Evolutionary conservation across 2,113 vertebrate genomes (phyloP).

Genomic region (Podarcis cretensis): DNA sequence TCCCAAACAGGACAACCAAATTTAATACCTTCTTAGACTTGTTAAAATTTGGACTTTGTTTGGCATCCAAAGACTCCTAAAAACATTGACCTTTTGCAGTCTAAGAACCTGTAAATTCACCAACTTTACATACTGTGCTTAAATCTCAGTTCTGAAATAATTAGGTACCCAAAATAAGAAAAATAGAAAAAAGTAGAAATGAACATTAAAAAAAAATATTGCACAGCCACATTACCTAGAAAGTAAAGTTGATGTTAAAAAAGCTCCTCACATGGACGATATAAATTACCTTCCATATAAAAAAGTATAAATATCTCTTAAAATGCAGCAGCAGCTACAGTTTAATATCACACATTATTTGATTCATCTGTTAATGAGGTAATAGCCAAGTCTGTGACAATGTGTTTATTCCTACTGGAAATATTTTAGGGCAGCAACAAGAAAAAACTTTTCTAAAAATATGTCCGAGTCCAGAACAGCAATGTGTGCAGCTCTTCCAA

Average conservation of each 20-base stretch:
- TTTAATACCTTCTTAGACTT: slow-evolving; percentile 64
- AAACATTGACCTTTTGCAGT: slow-evolving; percentile 49
- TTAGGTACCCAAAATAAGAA: slow-evolving; percentile 79
- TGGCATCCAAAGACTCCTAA: slow-evolving; percentile 69
- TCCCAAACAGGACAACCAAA: slow-evolving; percentile 72
- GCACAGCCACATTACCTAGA: slow-evolving; percentile 85
- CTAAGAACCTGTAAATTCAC: slow-evolving; percentile 68
- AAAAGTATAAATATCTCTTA: slow-evolving; percentile 87
- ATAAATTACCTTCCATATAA: slow-evolving; percentile 87
- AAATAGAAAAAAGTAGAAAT: slow-evolving; percentile 95
- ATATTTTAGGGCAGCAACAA: slow-evolving; percentile 96
- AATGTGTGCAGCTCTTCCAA: slow-evolving; percentile 97
- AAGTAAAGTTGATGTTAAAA: slow-evolving; percentile 82
- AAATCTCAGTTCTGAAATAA: slow-evolving; percentile 73
- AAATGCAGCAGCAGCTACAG: slow-evolving; percentile 82
- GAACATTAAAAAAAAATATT: slow-evolving; percentile 83
- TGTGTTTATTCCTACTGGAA: slow-evolving; percentile 87
- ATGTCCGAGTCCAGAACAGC: slow-evolving; percentile 99
- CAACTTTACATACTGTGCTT: slow-evolving; percentile 69
- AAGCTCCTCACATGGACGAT: slow-evolving; percentile 81
- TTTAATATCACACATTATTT: slow-evolving; percentile 81
- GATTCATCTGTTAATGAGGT: slow-evolving; percentile 90
- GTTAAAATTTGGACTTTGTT: slow-evolving; percentile 69
- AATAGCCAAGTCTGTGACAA: slow-evolving; percentile 81
- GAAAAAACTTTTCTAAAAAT: slow-evolving; percentile 99